These are phyloP conservation scores for Pholis gunnellus DNA, from an alignment of 2,113 vertebrate species.

Conservation along the genomic window DNA sequence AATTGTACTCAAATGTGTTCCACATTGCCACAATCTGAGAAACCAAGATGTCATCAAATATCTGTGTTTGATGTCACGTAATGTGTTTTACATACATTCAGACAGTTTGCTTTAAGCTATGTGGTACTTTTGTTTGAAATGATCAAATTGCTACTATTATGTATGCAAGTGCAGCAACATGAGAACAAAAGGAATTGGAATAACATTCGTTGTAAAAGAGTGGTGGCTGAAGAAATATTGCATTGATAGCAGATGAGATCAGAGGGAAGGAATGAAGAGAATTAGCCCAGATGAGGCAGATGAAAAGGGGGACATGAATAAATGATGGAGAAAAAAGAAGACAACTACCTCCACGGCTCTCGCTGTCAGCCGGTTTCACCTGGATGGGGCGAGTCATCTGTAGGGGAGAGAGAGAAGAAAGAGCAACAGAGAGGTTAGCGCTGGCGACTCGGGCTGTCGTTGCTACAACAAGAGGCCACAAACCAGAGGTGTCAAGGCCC, in stretches of 20 bases:
- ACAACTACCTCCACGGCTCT: slow-evolving; percentile 99
- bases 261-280: slow-evolving; percentile 50
- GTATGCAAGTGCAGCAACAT: not conserved
- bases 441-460: slow-evolving; percentile 25
- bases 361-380: slow-evolving; percentile 99
- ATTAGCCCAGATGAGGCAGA: slow-evolving; percentile 56
- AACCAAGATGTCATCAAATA: slow-evolving; percentile 19
- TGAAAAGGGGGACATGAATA: slow-evolving; percentile 62
- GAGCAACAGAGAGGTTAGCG: slow-evolving; percentile 64
- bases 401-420: slow-evolving; percentile 50
- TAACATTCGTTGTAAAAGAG: not conserved
- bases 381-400: slow-evolving; percentile 99
- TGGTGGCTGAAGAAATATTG: slow-evolving; percentile 19
- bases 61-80: not conserved
- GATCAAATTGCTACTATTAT: not conserved
- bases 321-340: slow-evolving; percentile 85
- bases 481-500: slow-evolving; percentile 41
- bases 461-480: slow-evolving; percentile 49
- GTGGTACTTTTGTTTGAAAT: not conserved
- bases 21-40: not conserved
- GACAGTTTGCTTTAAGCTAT: not conserved
- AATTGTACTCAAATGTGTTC: not conserved
- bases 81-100: slow-evolving; percentile 5
- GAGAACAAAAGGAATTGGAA: slow-evolving; percentile 16
- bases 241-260: slow-evolving; percentile 54